phyloP scores from a whole-genome alignment of 64 coral and sea anemone genomes.

The Porites lutea region DNA sequence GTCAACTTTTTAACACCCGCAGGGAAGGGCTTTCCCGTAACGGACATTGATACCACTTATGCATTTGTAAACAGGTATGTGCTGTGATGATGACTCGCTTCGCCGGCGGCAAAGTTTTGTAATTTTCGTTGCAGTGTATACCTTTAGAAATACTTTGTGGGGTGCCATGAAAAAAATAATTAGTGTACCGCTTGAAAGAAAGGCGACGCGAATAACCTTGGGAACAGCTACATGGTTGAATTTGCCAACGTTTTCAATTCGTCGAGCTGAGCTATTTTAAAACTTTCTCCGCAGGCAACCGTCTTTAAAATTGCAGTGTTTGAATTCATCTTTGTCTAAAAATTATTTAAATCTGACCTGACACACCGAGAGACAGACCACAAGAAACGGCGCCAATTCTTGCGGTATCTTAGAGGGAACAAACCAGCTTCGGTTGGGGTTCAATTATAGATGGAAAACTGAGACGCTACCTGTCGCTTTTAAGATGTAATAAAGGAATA shows the following conservation, averaged over 20 bases:
- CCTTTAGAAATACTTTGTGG: conserved; percentile 7
- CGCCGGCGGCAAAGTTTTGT: conserved; percentile 21
- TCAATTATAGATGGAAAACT: conserved; percentile 31
- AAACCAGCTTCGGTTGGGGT: not conserved
- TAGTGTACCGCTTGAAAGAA: not conserved
- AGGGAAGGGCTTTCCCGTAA: not conserved
- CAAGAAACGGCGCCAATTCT: not conserved
- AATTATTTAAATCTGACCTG: conserved; percentile 55
- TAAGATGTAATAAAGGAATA: not conserved
- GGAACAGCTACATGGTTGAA: not conserved
- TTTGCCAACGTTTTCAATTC: conserved; percentile 28
- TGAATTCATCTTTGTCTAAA: conserved; percentile 46
- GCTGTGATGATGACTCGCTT: not conserved
- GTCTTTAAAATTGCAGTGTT: conserved; percentile 36
- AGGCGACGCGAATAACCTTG: conserved; percentile 44
- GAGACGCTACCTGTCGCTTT: not conserved
- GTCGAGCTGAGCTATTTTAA: conserved; percentile 30
- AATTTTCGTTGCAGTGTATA: conserved; percentile 22
- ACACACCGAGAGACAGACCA: conserved; percentile 13
- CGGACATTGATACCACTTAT: conserved; percentile 28
- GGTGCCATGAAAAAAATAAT: conserved; percentile 35
- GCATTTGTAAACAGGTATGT: not conserved
- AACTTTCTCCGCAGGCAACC: conserved; percentile 31
- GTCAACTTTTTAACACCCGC: not conserved
- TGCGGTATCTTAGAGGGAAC: conserved; percentile 19